phyloP scores from a whole-genome alignment of 1,140 invertebrate species.

The Temnothorax curvispinosus region DNA sequence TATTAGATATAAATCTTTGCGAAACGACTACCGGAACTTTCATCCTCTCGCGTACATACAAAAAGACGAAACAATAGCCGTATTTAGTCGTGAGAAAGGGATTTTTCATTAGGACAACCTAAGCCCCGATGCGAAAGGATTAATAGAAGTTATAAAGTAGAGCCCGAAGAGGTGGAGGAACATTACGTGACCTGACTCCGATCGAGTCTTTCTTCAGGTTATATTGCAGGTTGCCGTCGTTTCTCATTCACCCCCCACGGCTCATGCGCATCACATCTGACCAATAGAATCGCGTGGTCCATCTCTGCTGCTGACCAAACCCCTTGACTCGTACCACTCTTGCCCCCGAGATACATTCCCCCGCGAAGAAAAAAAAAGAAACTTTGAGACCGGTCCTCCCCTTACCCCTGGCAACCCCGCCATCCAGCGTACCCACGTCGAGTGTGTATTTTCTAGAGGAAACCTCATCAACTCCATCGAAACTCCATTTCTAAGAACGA shows the following conservation, averaged over 20 bases:
- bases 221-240: constrained; percentile 77
- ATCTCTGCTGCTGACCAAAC: constrained; percentile 78
- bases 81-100: constrained; percentile 63
- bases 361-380: constrained; percentile 72
- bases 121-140: constrained; percentile 77
- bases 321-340: constrained; percentile 76
- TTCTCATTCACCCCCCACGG: constrained; percentile 76
- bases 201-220: constrained; percentile 78
- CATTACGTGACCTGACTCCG: constrained; percentile 78
- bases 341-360: constrained; percentile 75
- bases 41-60: constrained; percentile 9
- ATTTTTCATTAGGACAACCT: constrained; percentile 77
- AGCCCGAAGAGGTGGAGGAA: constrained; percentile 76
- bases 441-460: constrained; percentile 76
- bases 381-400: constrained; percentile 68
- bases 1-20: constrained; percentile 26
- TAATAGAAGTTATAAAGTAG: constrained; percentile 79
- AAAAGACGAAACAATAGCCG: constrained; percentile 46
- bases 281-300: constrained; percentile 77
- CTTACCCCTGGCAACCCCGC: not conserved
- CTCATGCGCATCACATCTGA: constrained; percentile 78
- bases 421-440: constrained; percentile 57
- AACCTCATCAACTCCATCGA: constrained; percentile 76
- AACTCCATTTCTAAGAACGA: constrained; percentile 76
- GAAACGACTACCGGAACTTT: not conserved